Conservation (phyloP, 2,797 vertebrate species). For the Neostethus bicornis region DNA sequence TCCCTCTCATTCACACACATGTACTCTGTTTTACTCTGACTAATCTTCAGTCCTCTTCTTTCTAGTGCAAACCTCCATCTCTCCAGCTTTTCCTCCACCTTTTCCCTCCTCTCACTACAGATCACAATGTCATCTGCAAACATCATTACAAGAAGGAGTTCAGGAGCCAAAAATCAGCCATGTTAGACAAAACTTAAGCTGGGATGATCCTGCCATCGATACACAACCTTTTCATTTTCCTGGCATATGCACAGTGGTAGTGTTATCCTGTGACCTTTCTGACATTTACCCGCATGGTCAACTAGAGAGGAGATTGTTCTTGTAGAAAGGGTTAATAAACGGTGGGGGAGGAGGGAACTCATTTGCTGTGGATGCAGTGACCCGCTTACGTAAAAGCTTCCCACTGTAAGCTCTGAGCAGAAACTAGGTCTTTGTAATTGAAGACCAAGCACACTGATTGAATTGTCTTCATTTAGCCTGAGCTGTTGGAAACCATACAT, state of each 20-base stretch:
- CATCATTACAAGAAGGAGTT: neutral
- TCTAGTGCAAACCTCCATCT: too few relatives aligned
- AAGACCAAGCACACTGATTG: slow-evolving; percentile 7
- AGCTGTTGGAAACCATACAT: slow-evolving; percentile 4
- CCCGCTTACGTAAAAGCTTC: slow-evolving; percentile 32
- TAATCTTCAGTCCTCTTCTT: too few relatives aligned
- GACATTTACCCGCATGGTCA: neutral
- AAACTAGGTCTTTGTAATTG: slow-evolving; percentile 20
- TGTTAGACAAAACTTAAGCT: slow-evolving; percentile 20
- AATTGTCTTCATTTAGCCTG: slow-evolving; percentile 7
- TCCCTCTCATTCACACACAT: too few relatives aligned
- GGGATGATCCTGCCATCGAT: slow-evolving; percentile 41
- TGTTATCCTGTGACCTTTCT: slow-evolving; percentile 26
- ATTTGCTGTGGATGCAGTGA: slow-evolving; percentile 25
- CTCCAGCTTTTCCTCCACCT: too few relatives aligned
- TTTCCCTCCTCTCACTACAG: too few relatives aligned
- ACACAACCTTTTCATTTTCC: slow-evolving; percentile 20
- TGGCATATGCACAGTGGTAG: slow-evolving; percentile 11
- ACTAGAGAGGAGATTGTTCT: slow-evolving; percentile 4
- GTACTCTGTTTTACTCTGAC: too few relatives aligned
- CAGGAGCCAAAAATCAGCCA: neutral
- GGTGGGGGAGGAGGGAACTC: neutral
- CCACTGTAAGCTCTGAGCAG: slow-evolving; percentile 10
- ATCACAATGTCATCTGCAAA: too few relatives aligned
- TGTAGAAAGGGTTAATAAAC: slow-evolving; percentile 9